Evolutionary conservation across 2,113 vertebrate genomes (phyloP).

Genomic region (Sapayoa aenigma): DNA sequence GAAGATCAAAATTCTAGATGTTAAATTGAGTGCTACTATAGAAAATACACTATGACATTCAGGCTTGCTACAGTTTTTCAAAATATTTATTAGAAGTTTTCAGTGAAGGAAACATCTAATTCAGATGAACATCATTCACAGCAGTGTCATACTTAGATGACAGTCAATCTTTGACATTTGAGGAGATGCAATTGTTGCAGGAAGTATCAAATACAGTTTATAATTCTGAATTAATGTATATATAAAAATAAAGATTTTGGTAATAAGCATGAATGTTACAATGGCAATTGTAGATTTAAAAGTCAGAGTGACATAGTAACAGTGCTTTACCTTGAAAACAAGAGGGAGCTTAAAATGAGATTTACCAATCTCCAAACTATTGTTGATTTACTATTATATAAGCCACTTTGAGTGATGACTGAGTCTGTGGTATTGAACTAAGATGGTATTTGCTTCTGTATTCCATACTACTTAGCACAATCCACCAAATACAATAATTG

Average conservation of each 20-base stretch:
- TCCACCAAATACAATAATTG: background rate
- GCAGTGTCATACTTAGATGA: background rate
- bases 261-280: background rate
- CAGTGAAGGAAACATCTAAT: background rate
- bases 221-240: background rate
- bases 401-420: background rate
- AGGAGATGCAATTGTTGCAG: background rate
- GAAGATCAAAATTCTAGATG: background rate
- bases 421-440: background rate
- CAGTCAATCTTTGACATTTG: background rate
- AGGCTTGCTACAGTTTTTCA: background rate
- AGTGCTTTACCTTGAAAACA: background rate
- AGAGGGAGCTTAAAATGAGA: background rate
- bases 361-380: background rate
- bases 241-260: background rate
- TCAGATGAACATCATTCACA: background rate
- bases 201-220: background rate
- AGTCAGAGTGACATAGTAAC: background rate
- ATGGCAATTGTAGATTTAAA: background rate
- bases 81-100: background rate
- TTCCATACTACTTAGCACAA: background rate
- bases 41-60: background rate
- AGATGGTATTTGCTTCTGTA: background rate
- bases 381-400: background rate
- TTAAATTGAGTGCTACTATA: background rate